Evolutionary conservation across 2,888 invertebrate species (phyloP).

Genomic region (Temnothorax ravouxi): DNA sequence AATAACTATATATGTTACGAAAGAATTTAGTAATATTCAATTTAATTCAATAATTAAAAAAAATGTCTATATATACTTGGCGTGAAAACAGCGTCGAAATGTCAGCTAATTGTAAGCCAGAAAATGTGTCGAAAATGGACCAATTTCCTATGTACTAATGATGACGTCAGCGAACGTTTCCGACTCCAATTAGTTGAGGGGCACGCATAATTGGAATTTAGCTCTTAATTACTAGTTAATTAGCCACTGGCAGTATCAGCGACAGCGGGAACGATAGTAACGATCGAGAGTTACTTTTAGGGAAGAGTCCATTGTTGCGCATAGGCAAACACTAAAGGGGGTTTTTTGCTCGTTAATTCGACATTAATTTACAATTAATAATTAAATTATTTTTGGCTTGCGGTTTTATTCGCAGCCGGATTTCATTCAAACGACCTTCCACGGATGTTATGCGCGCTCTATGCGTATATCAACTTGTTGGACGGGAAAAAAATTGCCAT

Average conservation of each 20-base stretch:
- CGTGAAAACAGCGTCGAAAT: background rate
- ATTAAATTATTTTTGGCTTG: conserved; percentile 80
- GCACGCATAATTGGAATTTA: conserved; percentile 82
- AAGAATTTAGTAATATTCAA: background rate
- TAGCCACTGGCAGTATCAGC: conserved; percentile 75
- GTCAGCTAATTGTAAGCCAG: conserved; percentile 2
- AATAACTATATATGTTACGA: background rate
- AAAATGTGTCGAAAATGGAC: background rate
- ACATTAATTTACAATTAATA: conserved; percentile 83
- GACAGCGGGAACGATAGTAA: conserved; percentile 68
- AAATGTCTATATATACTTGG: too few species aligned
- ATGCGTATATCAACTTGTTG: background rate
- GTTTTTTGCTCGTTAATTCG: conserved; percentile 79
- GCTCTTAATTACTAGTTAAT: conserved; percentile 84
- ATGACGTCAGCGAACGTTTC: conserved; percentile 77
- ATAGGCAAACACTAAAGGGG: conserved; percentile 59
- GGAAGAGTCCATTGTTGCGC: conserved; percentile 76
- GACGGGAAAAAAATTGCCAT: conserved; percentile 56
- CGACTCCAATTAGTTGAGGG: conserved; percentile 83
- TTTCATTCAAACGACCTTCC: conserved; percentile 24
- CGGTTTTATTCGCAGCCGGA: conserved; percentile 56
- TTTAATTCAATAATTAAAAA: background rate
- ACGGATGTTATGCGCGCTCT: conserved; percentile 10
- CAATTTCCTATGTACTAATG: conserved; percentile 6
- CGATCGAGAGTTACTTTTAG: conserved; percentile 74